Conservation (phyloP, 2,888 invertebrate genomes). For the Cataglyphis rosenhaueri region DNA sequence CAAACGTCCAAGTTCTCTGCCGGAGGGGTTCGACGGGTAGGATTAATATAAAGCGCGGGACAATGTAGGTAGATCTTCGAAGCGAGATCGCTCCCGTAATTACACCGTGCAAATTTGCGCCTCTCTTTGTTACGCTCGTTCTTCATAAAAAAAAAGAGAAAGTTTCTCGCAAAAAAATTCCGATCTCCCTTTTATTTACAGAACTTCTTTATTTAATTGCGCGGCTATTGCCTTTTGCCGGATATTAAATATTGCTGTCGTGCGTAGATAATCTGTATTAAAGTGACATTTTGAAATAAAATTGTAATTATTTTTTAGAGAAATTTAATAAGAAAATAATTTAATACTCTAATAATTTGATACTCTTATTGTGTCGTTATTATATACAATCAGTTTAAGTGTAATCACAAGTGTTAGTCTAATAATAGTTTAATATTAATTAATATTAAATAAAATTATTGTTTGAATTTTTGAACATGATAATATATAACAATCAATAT, state of each 20-base stretch:
- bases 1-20: background rate
- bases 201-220: background rate
- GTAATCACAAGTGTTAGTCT: background rate
- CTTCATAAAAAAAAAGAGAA: background rate
- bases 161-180: background rate
- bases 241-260: background rate
- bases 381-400: background rate
- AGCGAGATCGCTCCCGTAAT: conserved; percentile 12
- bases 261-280: background rate
- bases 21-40: background rate
- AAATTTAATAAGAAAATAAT: background rate
- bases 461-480: background rate
- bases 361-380: background rate
- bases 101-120: background rate
- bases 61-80: background rate
- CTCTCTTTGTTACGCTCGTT: background rate
- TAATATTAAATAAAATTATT: background rate
- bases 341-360: background rate
- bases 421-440: background rate
- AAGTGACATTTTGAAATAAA: background rate
- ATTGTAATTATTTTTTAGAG: background rate
- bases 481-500: background rate
- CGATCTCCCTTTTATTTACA: background rate
- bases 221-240: background rate
- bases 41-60: conserved; percentile 33